phyloP scores from a whole-genome alignment of 2,797 vertebrate species.

The Chelonia mydas region DNA sequence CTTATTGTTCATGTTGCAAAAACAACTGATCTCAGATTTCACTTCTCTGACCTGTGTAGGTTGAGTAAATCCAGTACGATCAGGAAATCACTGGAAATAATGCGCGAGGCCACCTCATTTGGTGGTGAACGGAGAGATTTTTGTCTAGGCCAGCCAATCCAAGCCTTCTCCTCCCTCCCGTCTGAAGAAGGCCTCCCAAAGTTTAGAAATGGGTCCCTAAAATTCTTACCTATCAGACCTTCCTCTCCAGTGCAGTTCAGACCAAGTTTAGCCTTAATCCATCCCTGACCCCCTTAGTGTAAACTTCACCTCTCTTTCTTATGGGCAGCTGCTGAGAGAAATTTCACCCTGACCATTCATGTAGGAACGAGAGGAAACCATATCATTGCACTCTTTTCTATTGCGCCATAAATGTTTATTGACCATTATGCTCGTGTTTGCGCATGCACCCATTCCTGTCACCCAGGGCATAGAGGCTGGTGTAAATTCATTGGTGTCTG shows the following conservation, averaged over 20 bases:
- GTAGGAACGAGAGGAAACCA: neutral
- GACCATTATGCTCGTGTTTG: neutral
- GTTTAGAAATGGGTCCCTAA: neutral
- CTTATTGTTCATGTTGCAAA: neutral
- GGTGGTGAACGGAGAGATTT: neutral
- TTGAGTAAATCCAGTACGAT: neutral
- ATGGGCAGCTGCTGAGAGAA: neutral
- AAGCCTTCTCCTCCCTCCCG: neutral
- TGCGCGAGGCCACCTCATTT: neutral
- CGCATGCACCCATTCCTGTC: neutral
- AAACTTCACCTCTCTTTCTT: neutral
- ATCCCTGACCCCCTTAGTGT: neutral
- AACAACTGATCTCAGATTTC: neutral
- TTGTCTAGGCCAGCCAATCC: neutral
- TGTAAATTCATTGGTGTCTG: neutral
- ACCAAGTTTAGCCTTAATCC: neutral
- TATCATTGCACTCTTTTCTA: neutral
- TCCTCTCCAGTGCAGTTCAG: neutral
- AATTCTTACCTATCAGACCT: neutral
- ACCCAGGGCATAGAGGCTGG: neutral
- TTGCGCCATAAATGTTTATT: neutral
- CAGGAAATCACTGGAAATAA: neutral
- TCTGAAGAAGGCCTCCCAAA: neutral
- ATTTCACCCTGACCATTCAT: neutral
- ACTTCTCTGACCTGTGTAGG: neutral